Evolutionary conservation across 2,888 invertebrate genomes (phyloP).

Genomic region (Mamestra brassicae): DNA sequence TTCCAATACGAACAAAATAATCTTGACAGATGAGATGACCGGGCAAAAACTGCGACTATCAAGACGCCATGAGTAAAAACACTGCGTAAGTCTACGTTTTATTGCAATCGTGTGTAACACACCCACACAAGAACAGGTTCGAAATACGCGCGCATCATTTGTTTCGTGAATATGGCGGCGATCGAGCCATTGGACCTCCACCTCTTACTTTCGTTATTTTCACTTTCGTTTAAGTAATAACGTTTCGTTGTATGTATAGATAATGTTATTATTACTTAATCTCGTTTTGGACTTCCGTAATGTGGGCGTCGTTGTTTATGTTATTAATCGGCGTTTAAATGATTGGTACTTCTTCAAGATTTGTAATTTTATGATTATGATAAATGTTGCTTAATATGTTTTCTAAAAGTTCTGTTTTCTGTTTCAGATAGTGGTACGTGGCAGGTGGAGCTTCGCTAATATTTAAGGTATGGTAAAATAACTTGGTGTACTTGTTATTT

Average conservation of each 20-base stretch:
- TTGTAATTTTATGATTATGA: conserved; percentile 39
- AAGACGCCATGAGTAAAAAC: conserved; percentile 53
- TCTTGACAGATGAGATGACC: conserved; percentile 44
- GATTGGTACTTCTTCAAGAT: conserved; percentile 40
- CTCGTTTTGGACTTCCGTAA: conserved; percentile 72
- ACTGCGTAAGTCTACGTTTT: conserved; percentile 41
- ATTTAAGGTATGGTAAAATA: conserved; percentile 71
- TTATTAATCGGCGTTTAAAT: conserved; percentile 62
- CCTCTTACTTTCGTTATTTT: conserved; percentile 87
- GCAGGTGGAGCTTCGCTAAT: conserved; percentile 69
- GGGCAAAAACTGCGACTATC: conserved; percentile 48
- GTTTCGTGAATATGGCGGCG: conserved; percentile 79
- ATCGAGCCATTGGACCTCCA: conserved; percentile 77
- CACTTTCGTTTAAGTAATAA: conserved; percentile 86
- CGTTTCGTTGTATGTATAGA: conserved; percentile 67
- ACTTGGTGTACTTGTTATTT: no score
- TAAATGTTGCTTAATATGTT: conserved; percentile 27
- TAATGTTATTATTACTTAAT: conserved; percentile 79
- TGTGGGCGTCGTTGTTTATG: conserved; percentile 72
- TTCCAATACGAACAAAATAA: conserved; percentile 45
- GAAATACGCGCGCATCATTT: conserved; percentile 72
- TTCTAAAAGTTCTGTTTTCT: conserved; percentile 66
- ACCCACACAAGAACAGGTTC: conserved; percentile 73
- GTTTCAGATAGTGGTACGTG: conserved; percentile 74
- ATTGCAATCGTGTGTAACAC: conserved; percentile 63